Evolutionary conservation across 23 tunicate genomes (phyloP).

Genomic region (Phallusia fumigata): DNA sequence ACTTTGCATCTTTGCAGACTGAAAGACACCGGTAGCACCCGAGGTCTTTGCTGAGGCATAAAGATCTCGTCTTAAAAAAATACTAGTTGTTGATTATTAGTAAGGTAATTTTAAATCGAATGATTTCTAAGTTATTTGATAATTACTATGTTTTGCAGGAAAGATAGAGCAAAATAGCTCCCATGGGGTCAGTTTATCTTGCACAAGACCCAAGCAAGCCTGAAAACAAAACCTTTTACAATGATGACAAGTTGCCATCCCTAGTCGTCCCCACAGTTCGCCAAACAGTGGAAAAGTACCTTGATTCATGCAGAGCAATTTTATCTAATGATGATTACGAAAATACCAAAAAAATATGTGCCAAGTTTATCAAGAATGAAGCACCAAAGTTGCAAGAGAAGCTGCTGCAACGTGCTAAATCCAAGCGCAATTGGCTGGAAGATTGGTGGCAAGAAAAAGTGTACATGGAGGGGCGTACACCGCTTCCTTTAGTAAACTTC

Average conservation of each 20-base stretch:
- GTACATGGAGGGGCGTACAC: conserved; percentile 53
- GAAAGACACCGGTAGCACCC: no score
- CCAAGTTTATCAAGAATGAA: conserved; percentile 44
- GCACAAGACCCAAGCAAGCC: conserved; percentile 48
- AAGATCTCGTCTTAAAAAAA: no score
- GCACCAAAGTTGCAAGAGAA: conserved; percentile 55
- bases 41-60: no score
- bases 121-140: no score
- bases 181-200: conserved; percentile 48
- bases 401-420: conserved; percentile 44
- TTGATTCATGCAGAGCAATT: conserved; percentile 88
- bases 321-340: conserved; percentile 63
- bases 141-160: no score
- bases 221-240: conserved; percentile 73
- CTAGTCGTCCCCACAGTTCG: conserved; percentile 71
- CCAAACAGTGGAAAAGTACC: conserved; percentile 67
- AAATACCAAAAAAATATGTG: conserved; percentile 51
- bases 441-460: conserved; percentile 87
- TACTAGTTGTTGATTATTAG: no score
- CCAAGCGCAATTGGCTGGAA: conserved; percentile 73
- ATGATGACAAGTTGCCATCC: conserved; percentile 74
- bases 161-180: no score
- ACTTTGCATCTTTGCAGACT: no score
- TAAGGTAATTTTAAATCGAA: no score
- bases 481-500: conserved; percentile 60